A percentile compares a stretch with the other conserved stretches of the same genome.
Evolutionary conservation across 1,140 invertebrate genomes (phyloP).

Genomic region (Drosophila malerkotliana): DNA sequence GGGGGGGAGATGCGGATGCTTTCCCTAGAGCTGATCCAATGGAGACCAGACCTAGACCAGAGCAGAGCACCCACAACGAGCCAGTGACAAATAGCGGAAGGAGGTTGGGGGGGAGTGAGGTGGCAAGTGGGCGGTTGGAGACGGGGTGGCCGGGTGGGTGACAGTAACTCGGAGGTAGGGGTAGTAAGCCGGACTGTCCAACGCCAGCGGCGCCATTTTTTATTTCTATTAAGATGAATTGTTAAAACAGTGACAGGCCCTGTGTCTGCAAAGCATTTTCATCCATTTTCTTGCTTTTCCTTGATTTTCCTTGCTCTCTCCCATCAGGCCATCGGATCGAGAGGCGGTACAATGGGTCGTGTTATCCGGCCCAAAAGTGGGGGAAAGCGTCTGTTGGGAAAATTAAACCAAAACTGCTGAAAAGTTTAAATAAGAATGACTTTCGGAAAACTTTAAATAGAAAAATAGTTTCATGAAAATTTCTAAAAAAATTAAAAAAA

Average conservation of each 20-base stretch:
- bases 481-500: too few relatives aligned
- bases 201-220: conserved; percentile 73
- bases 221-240: conserved; percentile 80
- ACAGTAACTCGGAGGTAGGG: background rate
- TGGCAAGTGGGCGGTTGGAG: background rate
- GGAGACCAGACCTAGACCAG: conserved; percentile 8
- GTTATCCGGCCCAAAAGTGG: conserved; percentile 25
- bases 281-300: conserved; percentile 42
- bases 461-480: background rate
- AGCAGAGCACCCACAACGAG: conserved; percentile 57
- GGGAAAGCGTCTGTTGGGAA: background rate
- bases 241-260: conserved; percentile 74
- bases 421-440: background rate
- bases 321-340: conserved; percentile 18
- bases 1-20: conserved; percentile 31
- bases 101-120: background rate
- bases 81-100: conserved; percentile 68
- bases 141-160: background rate
- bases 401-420: background rate
- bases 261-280: conserved; percentile 44
- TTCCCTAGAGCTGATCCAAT: conserved; percentile 42
- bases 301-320: background rate
- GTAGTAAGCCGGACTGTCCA: conserved; percentile 62
- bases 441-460: background rate
- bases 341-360: conserved; percentile 39